Conservation (phyloP, 2,888 invertebrate genomes). For the Pharmacophagus antenor region DNA sequence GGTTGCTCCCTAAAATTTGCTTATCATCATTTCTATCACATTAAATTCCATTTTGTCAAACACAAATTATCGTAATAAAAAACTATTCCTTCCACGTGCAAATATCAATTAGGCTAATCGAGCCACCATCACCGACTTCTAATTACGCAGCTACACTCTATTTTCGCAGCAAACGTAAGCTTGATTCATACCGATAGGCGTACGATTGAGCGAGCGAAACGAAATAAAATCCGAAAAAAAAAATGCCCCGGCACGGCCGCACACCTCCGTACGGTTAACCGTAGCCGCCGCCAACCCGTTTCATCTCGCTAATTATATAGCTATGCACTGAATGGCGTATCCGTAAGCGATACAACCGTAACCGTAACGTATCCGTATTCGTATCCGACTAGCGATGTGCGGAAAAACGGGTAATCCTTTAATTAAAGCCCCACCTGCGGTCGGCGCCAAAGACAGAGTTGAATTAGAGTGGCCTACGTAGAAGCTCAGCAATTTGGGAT, state of each 20-base stretch:
- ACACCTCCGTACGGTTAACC: conserved; percentile 55
- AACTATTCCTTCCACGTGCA: not conserved
- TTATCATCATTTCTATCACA: too few relatives aligned
- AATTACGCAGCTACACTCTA: conserved; percentile 17
- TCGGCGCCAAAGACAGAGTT: conserved; percentile 47
- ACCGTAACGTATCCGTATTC: conserved; percentile 35
- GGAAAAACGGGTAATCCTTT: conserved; percentile 65
- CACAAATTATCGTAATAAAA: not conserved
- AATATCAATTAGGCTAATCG: conserved; percentile 16
- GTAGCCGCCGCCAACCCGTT: conserved; percentile 49
- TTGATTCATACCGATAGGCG: conserved; percentile 16
- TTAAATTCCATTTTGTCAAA: not conserved
- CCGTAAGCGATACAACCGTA: conserved; percentile 32
- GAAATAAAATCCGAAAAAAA: conserved; percentile 46
- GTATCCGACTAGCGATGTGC: conserved; percentile 36
- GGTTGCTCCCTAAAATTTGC: too few relatives aligned
- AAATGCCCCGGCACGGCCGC: conserved; percentile 43
- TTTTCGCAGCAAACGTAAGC: conserved; percentile 15
- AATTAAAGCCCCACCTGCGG: conserved; percentile 55
- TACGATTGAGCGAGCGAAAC: conserved; percentile 24
- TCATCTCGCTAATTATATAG: conserved; percentile 61
- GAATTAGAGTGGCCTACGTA: conserved; percentile 33
- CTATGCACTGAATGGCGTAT: conserved; percentile 38
- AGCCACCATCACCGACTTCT: conserved; percentile 19
- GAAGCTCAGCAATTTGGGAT: conserved; percentile 12